Evolutionary conservation across 2,888 invertebrate genomes (phyloP).

Genomic region (Eurytoma adleriae): DNA sequence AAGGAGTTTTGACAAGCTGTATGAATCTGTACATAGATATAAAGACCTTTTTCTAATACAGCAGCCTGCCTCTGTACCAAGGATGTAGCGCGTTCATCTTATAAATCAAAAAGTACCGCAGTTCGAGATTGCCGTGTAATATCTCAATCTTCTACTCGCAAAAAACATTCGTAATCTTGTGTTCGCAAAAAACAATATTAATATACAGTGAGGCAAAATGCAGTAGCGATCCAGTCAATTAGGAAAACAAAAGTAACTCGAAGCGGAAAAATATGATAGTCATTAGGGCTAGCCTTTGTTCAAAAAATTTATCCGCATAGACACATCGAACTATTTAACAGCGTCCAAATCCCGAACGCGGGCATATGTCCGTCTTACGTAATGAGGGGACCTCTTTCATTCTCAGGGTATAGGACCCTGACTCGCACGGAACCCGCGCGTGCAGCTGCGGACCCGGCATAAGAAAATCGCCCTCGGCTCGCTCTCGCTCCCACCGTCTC

Average conservation of each 20-base stretch:
- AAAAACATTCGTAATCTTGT: neutral
- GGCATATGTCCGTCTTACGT: conserved; percentile 67
- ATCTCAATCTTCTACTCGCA: conserved; percentile 34
- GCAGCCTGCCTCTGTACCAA: too few relatives aligned
- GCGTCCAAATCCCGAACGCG: conserved; percentile 66
- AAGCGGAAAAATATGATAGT: conserved; percentile 34
- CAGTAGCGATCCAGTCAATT: conserved; percentile 10
- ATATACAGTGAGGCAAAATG: too few relatives aligned
- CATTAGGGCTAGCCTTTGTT: conserved; percentile 37
- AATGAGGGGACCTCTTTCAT: conserved; percentile 66
- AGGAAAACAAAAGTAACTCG: conserved; percentile 28
- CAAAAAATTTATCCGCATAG: neutral
- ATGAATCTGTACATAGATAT: conserved; percentile 23
- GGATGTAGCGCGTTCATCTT: neutral
- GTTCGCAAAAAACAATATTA: neutral
- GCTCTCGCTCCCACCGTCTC: conserved; percentile 50
- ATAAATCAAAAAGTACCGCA: conserved; percentile 39
- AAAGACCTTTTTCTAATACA: too few relatives aligned
- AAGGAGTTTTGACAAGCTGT: conserved; percentile 1
- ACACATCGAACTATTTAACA: conserved; percentile 40
- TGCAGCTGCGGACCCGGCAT: conserved; percentile 66
- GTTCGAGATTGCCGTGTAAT: conserved; percentile 4
- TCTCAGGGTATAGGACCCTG: conserved; percentile 60
- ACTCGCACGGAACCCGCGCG: conserved; percentile 50
- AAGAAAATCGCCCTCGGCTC: conserved; percentile 66